Conservation (phyloP, 2,113 vertebrate species). For the Oophaga pumilio region DNA sequence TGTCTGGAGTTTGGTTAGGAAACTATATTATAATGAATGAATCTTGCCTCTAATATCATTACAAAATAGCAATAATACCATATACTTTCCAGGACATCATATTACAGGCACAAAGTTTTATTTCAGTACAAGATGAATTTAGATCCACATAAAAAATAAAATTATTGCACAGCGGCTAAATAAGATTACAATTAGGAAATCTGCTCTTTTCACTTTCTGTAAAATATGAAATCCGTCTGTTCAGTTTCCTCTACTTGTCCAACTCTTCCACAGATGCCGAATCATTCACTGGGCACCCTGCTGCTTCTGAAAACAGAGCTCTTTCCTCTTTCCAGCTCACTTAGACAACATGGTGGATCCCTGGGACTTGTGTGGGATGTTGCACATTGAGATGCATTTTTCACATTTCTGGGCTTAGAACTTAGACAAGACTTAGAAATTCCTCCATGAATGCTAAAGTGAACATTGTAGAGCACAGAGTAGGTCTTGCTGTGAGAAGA, state of each 20-base stretch:
- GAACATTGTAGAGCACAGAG: slow-evolving; percentile 9
- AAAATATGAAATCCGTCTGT: slow-evolving; percentile 2
- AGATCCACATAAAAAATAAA: too few relatives aligned
- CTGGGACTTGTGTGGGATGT: slow-evolving; percentile 43
- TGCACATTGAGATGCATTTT: slow-evolving; percentile 52
- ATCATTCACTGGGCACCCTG: slow-evolving; percentile 33
- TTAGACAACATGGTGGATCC: slow-evolving; percentile 42
- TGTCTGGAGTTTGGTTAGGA: not conserved
- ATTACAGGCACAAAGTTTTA: not conserved
- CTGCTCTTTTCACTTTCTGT: not conserved
- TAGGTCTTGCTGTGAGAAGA: slow-evolving; percentile 31
- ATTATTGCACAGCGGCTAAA: not conserved
- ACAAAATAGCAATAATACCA: not conserved
- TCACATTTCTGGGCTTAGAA: slow-evolving; percentile 41
- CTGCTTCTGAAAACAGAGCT: slow-evolving; percentile 42
- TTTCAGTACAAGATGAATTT: not conserved
- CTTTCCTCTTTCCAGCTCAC: slow-evolving; percentile 38
- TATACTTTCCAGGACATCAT: not conserved
- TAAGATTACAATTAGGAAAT: not conserved
- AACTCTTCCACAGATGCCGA: slow-evolving; percentile 34
- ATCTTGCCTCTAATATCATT: not conserved
- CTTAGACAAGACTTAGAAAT: slow-evolving; percentile 19
- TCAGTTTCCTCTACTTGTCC: slow-evolving; percentile 29
- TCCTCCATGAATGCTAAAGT: slow-evolving; percentile 27
- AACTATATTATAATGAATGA: not conserved